Conservation (phyloP, 2,888 invertebrate genomes). For the Gymnosoma rotundatum region DNA sequence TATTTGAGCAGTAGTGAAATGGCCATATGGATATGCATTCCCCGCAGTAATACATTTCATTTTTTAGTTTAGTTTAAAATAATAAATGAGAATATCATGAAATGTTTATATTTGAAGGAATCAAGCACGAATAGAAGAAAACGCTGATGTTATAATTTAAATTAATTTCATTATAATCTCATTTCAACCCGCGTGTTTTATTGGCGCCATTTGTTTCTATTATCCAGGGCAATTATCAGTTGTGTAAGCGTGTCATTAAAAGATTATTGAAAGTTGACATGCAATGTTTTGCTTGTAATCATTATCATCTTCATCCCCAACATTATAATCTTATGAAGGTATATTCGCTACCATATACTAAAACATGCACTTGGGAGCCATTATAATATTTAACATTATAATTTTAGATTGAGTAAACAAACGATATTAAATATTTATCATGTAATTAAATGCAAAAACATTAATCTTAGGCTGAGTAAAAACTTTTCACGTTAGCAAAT, state of each 20-base stretch:
- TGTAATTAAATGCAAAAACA: conserved; percentile 36
- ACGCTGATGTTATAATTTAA: not conserved
- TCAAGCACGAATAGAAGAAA: too few species aligned
- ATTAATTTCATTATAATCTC: conserved; percentile 33
- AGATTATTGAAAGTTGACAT: conserved; percentile 48
- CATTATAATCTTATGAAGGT: not conserved
- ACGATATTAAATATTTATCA: conserved; percentile 10
- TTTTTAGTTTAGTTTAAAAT: too few species aligned
- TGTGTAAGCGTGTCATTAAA: conserved; percentile 56
- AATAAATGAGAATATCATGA: too few species aligned
- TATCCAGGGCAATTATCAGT: conserved; percentile 49
- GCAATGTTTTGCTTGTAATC: conserved; percentile 10
- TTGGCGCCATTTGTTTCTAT: conserved; percentile 45
- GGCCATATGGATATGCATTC: too few species aligned
- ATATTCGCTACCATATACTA: too few species aligned
- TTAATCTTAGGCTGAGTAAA: conserved; percentile 16
- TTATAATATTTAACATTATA: too few species aligned
- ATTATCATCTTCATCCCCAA: not conserved
- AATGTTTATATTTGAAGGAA: too few species aligned
- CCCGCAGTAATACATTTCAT: too few species aligned
- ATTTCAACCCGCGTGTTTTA: not conserved
- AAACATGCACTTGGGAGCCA: too few species aligned
- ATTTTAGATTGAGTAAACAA: conserved; percentile 1
- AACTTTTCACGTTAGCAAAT: not conserved
- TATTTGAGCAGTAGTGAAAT: too few species aligned